These are phyloP conservation scores for Menidia beryllina DNA, from an alignment of 2,113 vertebrate species.

Conservation along the genomic window DNA sequence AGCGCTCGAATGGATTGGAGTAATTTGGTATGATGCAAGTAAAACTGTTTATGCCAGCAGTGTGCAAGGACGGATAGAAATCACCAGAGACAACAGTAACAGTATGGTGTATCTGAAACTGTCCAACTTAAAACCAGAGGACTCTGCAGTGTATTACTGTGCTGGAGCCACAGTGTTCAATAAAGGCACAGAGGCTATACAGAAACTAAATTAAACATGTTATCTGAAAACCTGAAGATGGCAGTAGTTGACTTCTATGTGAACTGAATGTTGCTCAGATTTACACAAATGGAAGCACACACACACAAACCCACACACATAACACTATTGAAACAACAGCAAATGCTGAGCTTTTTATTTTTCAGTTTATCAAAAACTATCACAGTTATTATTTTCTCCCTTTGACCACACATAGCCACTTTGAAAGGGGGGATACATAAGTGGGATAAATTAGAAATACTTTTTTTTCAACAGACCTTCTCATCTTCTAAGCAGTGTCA, in stretches of 20 bases:
- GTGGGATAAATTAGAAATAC: too few species aligned
- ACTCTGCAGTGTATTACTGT: conserved; percentile 35
- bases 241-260: background rate
- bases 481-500: too few species aligned
- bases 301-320: too few species aligned
- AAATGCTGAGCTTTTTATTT: conserved; percentile 5
- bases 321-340: background rate
- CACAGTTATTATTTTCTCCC: too few species aligned
- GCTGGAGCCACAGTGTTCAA: background rate
- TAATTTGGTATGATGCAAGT: conserved; percentile 26
- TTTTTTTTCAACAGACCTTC: too few species aligned
- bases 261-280: too few species aligned
- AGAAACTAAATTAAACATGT: conserved; percentile 14
- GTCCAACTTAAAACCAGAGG: conserved; percentile 28
- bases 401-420: too few species aligned
- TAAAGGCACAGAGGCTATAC: background rate
- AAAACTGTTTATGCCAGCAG: conserved; percentile 15
- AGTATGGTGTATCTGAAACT: conserved; percentile 37
- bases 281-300: too few species aligned
- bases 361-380: background rate
- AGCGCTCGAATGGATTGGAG: conserved; percentile 55
- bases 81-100: conserved; percentile 44
- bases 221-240: background rate
- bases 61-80: conserved; percentile 26
- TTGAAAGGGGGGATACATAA: too few species aligned